Percentiles rank a stretch among this genome's conserved stretches.
Evolutionary conservation across 2,113 vertebrate genomes (phyloP).

Genomic region (Ahaetulla prasina): DNA sequence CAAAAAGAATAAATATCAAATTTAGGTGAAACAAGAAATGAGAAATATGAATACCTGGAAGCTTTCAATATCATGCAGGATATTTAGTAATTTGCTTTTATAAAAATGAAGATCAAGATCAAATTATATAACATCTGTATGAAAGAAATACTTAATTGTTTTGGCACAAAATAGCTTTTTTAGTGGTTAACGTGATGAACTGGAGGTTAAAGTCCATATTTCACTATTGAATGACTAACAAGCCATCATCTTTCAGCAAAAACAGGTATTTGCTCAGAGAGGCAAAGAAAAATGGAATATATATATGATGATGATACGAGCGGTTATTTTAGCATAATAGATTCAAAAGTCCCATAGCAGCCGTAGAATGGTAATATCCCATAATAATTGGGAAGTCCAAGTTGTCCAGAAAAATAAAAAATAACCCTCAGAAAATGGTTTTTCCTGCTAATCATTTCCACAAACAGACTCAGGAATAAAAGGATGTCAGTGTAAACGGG

Average conservation of each 20-base stretch:
- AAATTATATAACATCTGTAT: background rate
- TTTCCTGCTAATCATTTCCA: background rate
- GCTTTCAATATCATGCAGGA: background rate
- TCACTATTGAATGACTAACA: background rate
- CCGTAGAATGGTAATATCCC: background rate
- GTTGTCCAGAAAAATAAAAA: background rate
- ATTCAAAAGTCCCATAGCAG: background rate
- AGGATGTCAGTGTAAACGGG: background rate
- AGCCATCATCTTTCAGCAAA: background rate
- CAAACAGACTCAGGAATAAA: background rate
- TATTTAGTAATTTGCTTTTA: background rate
- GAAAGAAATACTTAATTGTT: background rate
- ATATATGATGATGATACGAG: background rate
- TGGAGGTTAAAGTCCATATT: background rate
- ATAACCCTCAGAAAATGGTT: background rate
- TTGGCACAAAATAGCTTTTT: background rate
- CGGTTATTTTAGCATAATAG: background rate
- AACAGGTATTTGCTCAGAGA: background rate
- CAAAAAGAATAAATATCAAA: background rate
- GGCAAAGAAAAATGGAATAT: background rate
- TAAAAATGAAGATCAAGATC: background rate
- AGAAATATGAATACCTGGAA: background rate
- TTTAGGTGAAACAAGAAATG: background rate
- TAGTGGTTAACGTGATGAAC: background rate
- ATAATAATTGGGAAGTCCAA: background rate